Percentiles rank a stretch among this genome's conserved stretches.
Evolutionary conservation across 2,888 invertebrate species (phyloP).

Genomic region (Epicampocera succincta): DNA sequence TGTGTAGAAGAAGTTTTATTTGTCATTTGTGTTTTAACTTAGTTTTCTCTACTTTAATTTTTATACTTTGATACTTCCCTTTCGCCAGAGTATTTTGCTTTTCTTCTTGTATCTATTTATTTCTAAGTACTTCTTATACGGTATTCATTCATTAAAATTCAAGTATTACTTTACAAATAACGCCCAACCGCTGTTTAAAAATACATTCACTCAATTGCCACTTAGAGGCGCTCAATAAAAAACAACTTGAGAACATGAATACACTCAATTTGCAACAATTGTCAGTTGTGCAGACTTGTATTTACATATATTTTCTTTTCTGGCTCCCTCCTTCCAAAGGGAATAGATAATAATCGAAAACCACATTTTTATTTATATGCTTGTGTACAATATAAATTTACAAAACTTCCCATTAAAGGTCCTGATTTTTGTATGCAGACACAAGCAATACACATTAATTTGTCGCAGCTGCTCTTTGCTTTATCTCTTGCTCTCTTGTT

Average conservation of each 20-base stretch:
- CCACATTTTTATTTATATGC: conserved; percentile 8
- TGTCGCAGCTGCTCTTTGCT: neutral
- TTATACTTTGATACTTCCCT: too few species aligned
- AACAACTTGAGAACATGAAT: conserved; percentile 62
- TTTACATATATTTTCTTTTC: neutral
- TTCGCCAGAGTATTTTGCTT: too few species aligned
- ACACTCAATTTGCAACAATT: conserved; percentile 76
- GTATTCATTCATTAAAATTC: conserved; percentile 48
- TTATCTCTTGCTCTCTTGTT: conserved; percentile 3
- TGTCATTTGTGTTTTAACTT: too few species aligned
- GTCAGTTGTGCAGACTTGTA: conserved; percentile 73
- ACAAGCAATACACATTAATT: conserved; percentile 10
- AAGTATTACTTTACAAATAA: conserved; percentile 18
- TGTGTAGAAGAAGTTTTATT: too few species aligned
- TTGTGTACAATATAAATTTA: conserved; percentile 36
- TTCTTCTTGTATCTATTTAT: too few species aligned
- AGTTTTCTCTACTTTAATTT: too few species aligned
- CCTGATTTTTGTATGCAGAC: conserved; percentile 35
- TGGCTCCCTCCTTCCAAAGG: conserved; percentile 25
- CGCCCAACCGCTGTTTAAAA: conserved; percentile 13
- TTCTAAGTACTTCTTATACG: neutral
- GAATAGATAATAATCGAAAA: conserved; percentile 36
- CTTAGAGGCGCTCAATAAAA: conserved; percentile 26
- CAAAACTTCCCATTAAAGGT: conserved; percentile 55
- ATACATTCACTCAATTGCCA: conserved; percentile 41